phyloP scores from a whole-genome alignment of 2,797 vertebrate species.

The Triplophysa yarkandensis region DNA sequence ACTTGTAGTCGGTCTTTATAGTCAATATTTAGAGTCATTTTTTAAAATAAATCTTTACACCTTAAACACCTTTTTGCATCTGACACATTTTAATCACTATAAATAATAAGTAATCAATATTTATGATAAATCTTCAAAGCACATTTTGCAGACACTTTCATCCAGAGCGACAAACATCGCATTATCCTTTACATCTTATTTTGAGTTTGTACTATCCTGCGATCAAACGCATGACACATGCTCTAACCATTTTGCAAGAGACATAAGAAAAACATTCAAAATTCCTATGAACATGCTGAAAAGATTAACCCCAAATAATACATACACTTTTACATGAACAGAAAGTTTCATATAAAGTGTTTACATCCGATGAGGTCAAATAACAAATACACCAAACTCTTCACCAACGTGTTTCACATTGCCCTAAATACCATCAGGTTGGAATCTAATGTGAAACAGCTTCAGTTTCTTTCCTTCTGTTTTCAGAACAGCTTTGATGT shows the following conservation, averaged over 20 bases:
- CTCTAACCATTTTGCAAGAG: too few species aligned
- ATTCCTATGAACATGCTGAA: not conserved
- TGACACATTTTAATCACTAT: not conserved
- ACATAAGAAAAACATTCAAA: not conserved
- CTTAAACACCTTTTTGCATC: not conserved
- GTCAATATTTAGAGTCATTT: not conserved
- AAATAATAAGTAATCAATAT: too few species aligned
- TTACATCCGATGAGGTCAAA: not conserved
- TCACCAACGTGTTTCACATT: not conserved
- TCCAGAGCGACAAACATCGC: too few species aligned
- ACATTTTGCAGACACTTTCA: too few species aligned
- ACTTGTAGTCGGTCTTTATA: not conserved
- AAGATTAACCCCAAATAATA: not conserved
- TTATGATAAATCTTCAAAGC: too few species aligned
- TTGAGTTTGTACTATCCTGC: too few species aligned
- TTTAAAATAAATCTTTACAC: not conserved
- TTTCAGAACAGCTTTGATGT: conserved; percentile 44
- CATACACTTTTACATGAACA: not conserved
- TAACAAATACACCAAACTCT: not conserved
- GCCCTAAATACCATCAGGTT: conserved; percentile 25
- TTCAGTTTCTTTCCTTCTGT: conserved; percentile 30
- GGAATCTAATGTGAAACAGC: conserved; percentile 9
- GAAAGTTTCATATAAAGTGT: not conserved
- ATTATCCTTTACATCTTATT: too few species aligned
- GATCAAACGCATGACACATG: too few species aligned